phyloP scores from a whole-genome alignment of 1,140 invertebrate species.

The Megalopta genalis region DNA sequence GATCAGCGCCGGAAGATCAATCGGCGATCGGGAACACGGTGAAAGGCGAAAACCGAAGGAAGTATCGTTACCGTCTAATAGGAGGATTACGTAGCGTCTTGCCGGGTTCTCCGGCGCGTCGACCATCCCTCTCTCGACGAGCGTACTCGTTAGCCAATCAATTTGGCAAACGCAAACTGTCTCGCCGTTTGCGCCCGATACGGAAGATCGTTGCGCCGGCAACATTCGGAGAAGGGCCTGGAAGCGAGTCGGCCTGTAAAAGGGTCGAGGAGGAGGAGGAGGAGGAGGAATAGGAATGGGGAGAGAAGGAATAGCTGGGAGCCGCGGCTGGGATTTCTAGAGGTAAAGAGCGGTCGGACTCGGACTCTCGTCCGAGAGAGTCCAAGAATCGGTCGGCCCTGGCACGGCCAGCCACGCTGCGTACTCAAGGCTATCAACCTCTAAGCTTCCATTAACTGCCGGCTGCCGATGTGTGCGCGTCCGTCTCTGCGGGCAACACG shows the following conservation, averaged over 20 bases:
- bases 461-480: neutral
- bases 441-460: conserved; percentile 63
- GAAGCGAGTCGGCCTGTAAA: neutral
- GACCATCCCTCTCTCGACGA: neutral
- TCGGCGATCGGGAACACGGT: neutral
- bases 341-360: conserved; percentile 37
- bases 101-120: neutral
- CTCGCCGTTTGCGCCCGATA: neutral
- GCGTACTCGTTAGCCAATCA: conserved; percentile 8
- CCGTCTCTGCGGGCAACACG: conserved; percentile 15
- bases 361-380: conserved; percentile 10
- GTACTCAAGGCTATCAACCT: conserved; percentile 66
- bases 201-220: neutral
- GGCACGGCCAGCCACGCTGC: conserved; percentile 35
- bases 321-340: conserved; percentile 33
- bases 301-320: conserved; percentile 22
- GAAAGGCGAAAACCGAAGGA: neutral
- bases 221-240: neutral
- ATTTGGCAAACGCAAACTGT: conserved; percentile 33
- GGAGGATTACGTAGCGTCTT: neutral
- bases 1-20: neutral
- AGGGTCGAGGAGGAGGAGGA: neutral
- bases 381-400: conserved; percentile 48
- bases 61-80: neutral
- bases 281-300: conserved; percentile 7